Percentiles rank a stretch among this genome's conserved stretches.
Evolutionary conservation across 2,113 vertebrate species (phyloP).

Genomic region (Tichodroma muraria): DNA sequence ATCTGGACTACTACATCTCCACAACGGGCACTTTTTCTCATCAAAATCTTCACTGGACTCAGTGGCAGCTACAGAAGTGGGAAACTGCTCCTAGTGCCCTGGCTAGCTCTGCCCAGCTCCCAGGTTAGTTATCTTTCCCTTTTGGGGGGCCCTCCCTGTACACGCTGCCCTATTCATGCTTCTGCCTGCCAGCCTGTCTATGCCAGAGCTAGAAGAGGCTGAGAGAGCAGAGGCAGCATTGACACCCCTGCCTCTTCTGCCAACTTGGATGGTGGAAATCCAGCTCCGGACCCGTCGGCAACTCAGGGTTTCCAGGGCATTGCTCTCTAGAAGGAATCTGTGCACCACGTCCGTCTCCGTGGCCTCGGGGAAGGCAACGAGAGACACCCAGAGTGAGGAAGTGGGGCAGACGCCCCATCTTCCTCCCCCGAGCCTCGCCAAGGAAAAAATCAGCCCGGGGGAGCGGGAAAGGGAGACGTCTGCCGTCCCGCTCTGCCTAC

Average conservation of each 20-base stretch:
- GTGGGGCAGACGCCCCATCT: background rate
- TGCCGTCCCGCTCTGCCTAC: conserved; percentile 61
- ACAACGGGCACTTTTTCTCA: background rate
- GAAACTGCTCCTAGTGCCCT: background rate
- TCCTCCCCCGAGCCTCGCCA: background rate
- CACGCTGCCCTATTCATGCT: background rate
- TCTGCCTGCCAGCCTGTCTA: background rate
- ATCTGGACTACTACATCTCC: background rate
- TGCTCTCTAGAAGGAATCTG: background rate
- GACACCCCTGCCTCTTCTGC: background rate
- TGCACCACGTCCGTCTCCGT: background rate
- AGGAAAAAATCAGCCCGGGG: background rate
- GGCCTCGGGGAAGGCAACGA: background rate
- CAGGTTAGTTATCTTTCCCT: background rate
- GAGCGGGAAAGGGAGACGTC: background rate
- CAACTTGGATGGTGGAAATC: background rate
- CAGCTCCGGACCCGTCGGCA: background rate
- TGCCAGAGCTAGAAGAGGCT: background rate
- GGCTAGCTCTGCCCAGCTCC: background rate
- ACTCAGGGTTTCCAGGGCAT: rapidly evolving
- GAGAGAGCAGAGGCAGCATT: background rate
- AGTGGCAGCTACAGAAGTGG: background rate
- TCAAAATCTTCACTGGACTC: background rate
- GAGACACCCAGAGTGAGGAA: background rate
- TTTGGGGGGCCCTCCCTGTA: background rate